Evolutionary conservation across 1,140 invertebrate species (phyloP), one percentile per base, ranked within the genome.

Genomic region (Ceratosolen solmsi): DNA sequence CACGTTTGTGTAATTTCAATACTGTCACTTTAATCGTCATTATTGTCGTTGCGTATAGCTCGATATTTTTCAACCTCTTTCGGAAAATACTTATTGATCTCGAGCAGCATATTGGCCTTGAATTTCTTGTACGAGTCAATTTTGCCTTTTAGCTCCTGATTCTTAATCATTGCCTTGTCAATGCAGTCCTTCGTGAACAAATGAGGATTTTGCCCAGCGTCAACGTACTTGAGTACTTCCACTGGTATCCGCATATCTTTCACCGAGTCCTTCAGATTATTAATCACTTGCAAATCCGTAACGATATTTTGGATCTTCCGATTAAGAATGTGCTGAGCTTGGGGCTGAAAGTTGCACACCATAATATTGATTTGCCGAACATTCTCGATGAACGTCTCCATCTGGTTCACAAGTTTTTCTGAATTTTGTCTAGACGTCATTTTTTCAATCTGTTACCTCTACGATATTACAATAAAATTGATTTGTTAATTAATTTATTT

Each of bases 341-440:
- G 51, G 0, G 78, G 65, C 33, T 72, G 68, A 49, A 79, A 73
- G 46, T 80, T 36, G 15, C 38, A 5, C 1, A 80, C 70, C 56
- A 79, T 72, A n/a, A 79, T 63, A 41, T 73, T 73, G 33, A 73
- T 72, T 27, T 73, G 25, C 8, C 70, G 79, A 30, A 80, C 3
- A 36, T 80, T 80, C 3, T 80, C 70, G 8, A 80, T 63, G 9
- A 73, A 60, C 2, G 30, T 56, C 20, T 80, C 70, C 0, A 80
- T 4, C 11, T 38, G 38, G 1, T n/a, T 25, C 20, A 73, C 54
- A 0, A 80, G 41, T 17, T 58, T 54, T 9, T 49, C 68, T 8
- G 56, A 27, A 38, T n/a, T 65, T 27, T 15, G n/a, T 56, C 15
- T 27, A 0, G 46, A 70, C n/a, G 51, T 13, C 77, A 79, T 58